Conservation (phyloP, 2,113 vertebrate species). For the Gasterosteus nipponicus region DNA sequence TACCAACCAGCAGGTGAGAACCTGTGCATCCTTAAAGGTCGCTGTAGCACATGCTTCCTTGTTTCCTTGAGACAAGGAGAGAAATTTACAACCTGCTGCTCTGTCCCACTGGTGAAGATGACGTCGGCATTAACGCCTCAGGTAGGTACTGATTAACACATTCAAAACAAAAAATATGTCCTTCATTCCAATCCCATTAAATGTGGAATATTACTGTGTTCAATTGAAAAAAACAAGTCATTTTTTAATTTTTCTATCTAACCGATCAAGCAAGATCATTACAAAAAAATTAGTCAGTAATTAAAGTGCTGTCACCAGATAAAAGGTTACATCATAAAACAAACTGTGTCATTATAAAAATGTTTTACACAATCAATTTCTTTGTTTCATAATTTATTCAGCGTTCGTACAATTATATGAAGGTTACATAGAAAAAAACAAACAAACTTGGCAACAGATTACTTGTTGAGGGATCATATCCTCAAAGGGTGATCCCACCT, state of each 20-base stretch:
- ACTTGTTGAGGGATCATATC: background rate
- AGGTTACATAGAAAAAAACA: background rate
- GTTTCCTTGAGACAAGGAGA: constrained; percentile 6
- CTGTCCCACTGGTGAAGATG: constrained; percentile 3
- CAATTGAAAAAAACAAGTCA: background rate
- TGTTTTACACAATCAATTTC: background rate
- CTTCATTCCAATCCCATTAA: background rate
- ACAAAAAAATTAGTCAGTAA: too few species aligned
- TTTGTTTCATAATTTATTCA: background rate
- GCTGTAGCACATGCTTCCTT: background rate
- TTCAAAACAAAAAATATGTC: background rate
- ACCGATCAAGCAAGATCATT: too few species aligned
- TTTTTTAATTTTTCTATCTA: too few species aligned
- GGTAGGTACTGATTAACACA: constrained; percentile 33
- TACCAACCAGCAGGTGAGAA: constrained; percentile 14
- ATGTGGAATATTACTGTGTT: background rate
- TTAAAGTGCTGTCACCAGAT: background rate
- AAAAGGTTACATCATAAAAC: background rate
- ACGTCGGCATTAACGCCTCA: constrained; percentile 13
- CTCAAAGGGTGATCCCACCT: background rate
- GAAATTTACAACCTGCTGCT: constrained; percentile 6
- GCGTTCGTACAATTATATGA: background rate
- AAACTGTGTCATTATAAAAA: background rate
- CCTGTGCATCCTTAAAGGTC: constrained; percentile 4
- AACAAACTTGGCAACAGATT: too few species aligned